Base-by-base conservation (phyloP, 2,797 vertebrate species). In the Enteromius afrohamiltoni region DNA sequence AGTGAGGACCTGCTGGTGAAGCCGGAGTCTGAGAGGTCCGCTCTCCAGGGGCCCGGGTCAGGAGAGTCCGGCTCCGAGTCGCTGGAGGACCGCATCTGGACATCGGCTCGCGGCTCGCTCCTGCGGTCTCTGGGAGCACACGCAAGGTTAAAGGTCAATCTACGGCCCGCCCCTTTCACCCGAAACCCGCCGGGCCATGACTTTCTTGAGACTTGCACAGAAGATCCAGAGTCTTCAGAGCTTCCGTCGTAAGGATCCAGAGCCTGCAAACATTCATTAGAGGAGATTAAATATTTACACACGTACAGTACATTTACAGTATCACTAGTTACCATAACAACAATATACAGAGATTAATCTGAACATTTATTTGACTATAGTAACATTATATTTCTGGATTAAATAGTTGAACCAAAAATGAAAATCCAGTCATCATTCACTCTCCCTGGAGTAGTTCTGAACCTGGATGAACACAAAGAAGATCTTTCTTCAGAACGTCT, bases 161-260 rank as follows among this genome's bases (percentile, higher is more conserved):
- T 91, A 65, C 87, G 89, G 69, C 87, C 90, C 34, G 84, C 88
- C 16, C 88, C 79, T 2, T 82, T 80, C 58, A 78, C 68, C 74
- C 90, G 85, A 77, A 87, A 81, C 13, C 90, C 80, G 45, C 86
- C 86, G 78, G 87, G 91, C 75, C 84, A 92, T 0, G 65, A 82
- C 80, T 88, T 85, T 62, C 84, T 89, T 70, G 83, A 62, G 49
- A 31, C 74, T 2, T 21, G 78, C 70, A 85, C 88, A 2, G 90
- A 89, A 19, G 86, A 85, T 2, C 90, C 75, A 0, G 93, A 89
- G 34, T 96, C 96, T 88, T 98, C 97, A 0, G 93, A 96, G 86
- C 96, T 94, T 0, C 94, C 95, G 4, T 97, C 96, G 0, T 95
- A 95, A 0, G 96, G 96, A 90, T 97, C 97, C 93, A 93, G 85